A percentile compares a stretch with the other conserved stretches of the same genome.
These are phyloP conservation scores for Sinohyriopsis cumingii DNA, from an alignment of 2,888 invertebrate species.

Conservation along the genomic window DNA sequence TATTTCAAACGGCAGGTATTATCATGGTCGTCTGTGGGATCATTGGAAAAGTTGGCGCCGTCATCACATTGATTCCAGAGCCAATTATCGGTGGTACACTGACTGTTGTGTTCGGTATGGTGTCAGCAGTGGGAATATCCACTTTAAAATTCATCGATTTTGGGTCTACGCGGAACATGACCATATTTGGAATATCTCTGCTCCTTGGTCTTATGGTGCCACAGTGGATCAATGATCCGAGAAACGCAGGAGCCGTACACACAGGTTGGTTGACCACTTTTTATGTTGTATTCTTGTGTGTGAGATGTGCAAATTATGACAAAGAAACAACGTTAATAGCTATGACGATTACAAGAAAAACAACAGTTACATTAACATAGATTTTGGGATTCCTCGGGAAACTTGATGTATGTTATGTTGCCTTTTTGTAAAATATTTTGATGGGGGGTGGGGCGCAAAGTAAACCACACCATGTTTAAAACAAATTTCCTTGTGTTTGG, in stretches of 20 bases:
- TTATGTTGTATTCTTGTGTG: neutral
- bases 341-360: no score
- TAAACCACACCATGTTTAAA: no score
- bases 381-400: no score
- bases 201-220: constrained; percentile 83
- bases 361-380: no score
- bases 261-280: constrained; percentile 48
- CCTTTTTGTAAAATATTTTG: no score
- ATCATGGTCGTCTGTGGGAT: constrained; percentile 72
- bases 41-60: constrained; percentile 73
- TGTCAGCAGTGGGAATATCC: constrained; percentile 67
- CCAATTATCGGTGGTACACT: constrained; percentile 73
- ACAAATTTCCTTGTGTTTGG: no score
- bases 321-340: no score
- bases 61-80: constrained; percentile 73
- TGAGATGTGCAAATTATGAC: neutral
- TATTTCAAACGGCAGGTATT: constrained; percentile 71
- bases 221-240: constrained; percentile 50
- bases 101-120: constrained; percentile 65
- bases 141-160: constrained; percentile 78
- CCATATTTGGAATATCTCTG: constrained; percentile 89
- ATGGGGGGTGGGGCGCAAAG: no score
- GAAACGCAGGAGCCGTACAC: constrained; percentile 39
- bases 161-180: constrained; percentile 88
- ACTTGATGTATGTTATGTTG: no score